Percentiles rank a stretch among this genome's conserved stretches.
phyloP scores from a whole-genome alignment of 2,113 vertebrate genomes.

The Mystacornis crossleyi region DNA sequence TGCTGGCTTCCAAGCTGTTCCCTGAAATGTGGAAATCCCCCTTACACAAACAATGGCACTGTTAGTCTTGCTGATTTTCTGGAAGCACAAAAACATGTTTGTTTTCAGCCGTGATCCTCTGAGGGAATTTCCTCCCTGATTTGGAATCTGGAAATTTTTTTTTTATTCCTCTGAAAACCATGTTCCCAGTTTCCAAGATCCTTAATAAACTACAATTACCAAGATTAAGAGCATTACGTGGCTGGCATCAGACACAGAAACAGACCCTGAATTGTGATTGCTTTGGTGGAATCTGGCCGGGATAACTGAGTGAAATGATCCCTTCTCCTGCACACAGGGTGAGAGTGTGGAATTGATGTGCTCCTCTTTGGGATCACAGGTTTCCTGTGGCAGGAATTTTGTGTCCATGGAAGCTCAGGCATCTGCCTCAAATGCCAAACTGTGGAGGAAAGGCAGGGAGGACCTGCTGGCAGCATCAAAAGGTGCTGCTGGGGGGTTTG shows the following conservation, averaged over 20 bases:
- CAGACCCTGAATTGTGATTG: background rate
- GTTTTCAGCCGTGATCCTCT: slow-evolving; percentile 71
- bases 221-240: slow-evolving; percentile 10
- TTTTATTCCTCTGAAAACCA: slow-evolving; percentile 23
- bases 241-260: slow-evolving; percentile 13
- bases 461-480: background rate
- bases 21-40: slow-evolving; percentile 78
- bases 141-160: background rate
- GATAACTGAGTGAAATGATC: background rate
- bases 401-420: background rate
- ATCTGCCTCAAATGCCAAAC: background rate
- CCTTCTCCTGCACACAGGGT: background rate
- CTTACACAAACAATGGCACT: slow-evolving; percentile 58
- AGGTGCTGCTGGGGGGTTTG: background rate
- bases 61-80: slow-evolving; percentile 63
- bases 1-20: slow-evolving; percentile 31
- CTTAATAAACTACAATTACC: slow-evolving; percentile 45
- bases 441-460: too few species aligned
- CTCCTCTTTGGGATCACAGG: background rate
- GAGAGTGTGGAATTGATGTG: background rate
- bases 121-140: slow-evolving; percentile 75
- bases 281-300: background rate
- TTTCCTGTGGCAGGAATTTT: background rate
- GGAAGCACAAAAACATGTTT: slow-evolving; percentile 77
- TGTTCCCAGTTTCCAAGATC: slow-evolving; percentile 67